Conservation (phyloP, 2,888 invertebrate species). For the Girardia tigrina region DNA sequence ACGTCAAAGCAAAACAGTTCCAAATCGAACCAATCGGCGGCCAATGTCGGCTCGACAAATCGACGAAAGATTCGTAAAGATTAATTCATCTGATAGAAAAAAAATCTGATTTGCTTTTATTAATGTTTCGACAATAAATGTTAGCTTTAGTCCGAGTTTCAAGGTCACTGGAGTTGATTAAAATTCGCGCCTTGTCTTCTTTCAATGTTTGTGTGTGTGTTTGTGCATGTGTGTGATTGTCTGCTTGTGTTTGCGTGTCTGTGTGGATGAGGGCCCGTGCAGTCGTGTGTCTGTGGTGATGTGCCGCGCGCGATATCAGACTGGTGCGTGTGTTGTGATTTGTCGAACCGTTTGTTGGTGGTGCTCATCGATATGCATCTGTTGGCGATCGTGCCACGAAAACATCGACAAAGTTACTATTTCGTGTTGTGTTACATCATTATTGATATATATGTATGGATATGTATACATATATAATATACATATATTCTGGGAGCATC, state of each 20-base stretch:
- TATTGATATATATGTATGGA: conserved; percentile 3
- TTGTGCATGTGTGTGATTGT: neutral
- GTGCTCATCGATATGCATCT: conserved; percentile 11
- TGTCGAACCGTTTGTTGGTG: neutral
- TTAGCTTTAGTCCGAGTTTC: conserved; percentile 6
- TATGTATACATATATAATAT: neutral
- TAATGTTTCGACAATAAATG: conserved; percentile 10
- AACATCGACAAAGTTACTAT: conserved; percentile 11
- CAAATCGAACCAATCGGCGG: neutral
- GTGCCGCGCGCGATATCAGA: too few species aligned
- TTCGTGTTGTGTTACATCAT: conserved; percentile 4
- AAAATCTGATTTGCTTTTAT: conserved; percentile 2
- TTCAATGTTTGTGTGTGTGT: neutral
- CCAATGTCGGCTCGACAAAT: neutral
- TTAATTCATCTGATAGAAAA: neutral
- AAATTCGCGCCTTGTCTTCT: neutral
- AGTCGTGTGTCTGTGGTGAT: neutral
- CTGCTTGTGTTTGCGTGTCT: neutral
- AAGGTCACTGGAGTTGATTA: conserved; percentile 12
- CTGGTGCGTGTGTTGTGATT: neutral
- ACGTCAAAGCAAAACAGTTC: neutral
- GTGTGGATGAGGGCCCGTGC: neutral
- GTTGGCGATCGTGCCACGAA: conserved; percentile 9
- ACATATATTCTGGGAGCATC: neutral
- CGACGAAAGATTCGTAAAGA: neutral